Conservation (phyloP, 1,140 invertebrate species). For the Hestina assimilis region DNA sequence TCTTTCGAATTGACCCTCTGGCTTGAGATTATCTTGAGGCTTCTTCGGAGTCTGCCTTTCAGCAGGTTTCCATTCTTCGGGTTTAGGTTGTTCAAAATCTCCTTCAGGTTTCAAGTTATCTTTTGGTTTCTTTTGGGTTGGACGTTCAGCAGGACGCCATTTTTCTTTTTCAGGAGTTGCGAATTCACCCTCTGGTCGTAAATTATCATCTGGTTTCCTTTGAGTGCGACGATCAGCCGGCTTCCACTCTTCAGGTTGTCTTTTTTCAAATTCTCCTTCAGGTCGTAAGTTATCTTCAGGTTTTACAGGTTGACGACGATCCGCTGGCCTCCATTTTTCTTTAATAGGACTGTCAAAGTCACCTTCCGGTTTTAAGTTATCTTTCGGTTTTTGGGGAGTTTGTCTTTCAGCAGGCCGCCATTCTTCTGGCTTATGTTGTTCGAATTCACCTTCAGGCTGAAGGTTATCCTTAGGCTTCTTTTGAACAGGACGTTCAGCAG, state of each 20-base stretch:
- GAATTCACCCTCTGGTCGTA: constrained; percentile 56
- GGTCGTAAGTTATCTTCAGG: constrained; percentile 76
- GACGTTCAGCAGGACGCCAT: constrained; percentile 71
- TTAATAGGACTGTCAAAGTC: constrained; percentile 68
- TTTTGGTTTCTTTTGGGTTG: constrained; percentile 54
- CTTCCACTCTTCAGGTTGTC: constrained; percentile 28
- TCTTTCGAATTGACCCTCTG: constrained; percentile 59
- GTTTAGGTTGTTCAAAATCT: constrained; percentile 74
- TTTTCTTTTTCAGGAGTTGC: constrained; percentile 70
- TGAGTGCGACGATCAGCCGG: constrained; percentile 4
- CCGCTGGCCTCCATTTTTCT: constrained; percentile 71
- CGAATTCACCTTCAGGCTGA: constrained; percentile 79
- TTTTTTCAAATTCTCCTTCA: constrained; percentile 79
- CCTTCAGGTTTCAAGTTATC: constrained; percentile 80
- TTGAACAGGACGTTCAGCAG: constrained; percentile 15
- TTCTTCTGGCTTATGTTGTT: constrained; percentile 56
- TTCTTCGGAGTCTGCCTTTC: constrained; percentile 67
- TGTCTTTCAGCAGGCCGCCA: constrained; percentile 74
- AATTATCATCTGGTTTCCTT: constrained; percentile 29
- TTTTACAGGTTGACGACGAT: constrained; percentile 65
- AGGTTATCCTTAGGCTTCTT: constrained; percentile 70
- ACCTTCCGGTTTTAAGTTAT: constrained; percentile 79
- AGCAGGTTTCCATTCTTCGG: constrained; percentile 61
- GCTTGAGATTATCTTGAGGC: constrained; percentile 47
- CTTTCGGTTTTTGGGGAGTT: constrained; percentile 70